Base-by-base conservation (phyloP, 2,113 vertebrate genomes). In the Trachemys scripta region DNA sequence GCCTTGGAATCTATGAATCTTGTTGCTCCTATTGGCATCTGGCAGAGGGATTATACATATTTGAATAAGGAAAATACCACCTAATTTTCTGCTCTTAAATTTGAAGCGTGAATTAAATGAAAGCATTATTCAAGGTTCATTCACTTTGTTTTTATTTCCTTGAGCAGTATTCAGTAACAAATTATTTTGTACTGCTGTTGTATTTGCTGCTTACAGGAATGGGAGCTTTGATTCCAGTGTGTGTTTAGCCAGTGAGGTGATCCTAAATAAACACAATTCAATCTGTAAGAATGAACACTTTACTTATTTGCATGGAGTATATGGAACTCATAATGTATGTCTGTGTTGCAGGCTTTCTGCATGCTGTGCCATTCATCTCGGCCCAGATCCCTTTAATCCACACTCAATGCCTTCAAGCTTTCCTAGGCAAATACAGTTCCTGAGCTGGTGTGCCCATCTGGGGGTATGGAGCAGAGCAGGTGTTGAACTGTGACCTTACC, bases 251-350 rank as follows among this genome's bases (percentile, higher is more conserved):
- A 81, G 9, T 2, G 1, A 85, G 3, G 12, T 83, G 93, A 80
- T 95, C 24, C 86, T 90, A 96, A 91, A 80, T 56, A 92, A 89
- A 92, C 2, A 79, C 12, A 42, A 93, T 76, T 4, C 31, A 88
- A 85, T 19, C 56, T 17, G 5, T 88, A 59, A 82, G 35, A 88
- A 5, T 84, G 76, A 92, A 59, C 8, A 82, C 76, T 12, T 42
- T 65, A 87, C 49, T 49, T 57, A 88, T 54, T 91, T 90, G 65
- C 5, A 65, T 53, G 10, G 47, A 62, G 82, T 88, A 5, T 38
- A 85, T 56, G 12, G 53, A 96, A 85, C 14, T 89, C 57, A 10
- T 62, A 62, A 12, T 62, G 27, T 62, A 62, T 62, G 29, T 62
- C 57, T 62, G 14, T 13, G 12, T 6, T 14, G 57, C 27, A 45